Conservation (phyloP, 2,113 vertebrate genomes). For the Otolemur garnettii region DNA sequence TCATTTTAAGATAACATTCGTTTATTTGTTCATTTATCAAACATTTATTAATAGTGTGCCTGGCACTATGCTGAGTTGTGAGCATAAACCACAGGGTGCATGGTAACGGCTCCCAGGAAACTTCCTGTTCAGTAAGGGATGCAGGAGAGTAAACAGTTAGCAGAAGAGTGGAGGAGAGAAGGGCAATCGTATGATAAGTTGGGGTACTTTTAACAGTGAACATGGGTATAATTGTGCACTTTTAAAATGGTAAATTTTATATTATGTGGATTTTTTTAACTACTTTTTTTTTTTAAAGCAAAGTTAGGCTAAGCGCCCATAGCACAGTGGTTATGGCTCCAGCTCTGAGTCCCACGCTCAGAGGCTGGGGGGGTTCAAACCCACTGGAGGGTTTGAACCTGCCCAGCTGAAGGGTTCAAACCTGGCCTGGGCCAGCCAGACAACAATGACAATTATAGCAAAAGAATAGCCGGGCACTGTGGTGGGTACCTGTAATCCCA, state of each 20-base stretch:
- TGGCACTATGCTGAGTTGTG: background rate
- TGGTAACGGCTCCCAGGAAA: background rate
- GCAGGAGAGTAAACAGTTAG: background rate
- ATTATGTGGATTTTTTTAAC: background rate
- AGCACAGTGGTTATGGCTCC: too few species aligned
- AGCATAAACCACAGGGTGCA: background rate
- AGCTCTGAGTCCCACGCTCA: too few species aligned
- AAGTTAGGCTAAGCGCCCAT: too few species aligned
- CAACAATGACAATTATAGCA: too few species aligned
- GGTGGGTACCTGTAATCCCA: too few species aligned
- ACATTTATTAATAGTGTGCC: background rate
- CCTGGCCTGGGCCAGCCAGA: too few species aligned
- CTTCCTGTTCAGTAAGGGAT: background rate
- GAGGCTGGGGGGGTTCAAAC: too few species aligned
- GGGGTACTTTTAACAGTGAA: background rate
- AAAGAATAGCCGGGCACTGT: too few species aligned
- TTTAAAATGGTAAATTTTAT: background rate
- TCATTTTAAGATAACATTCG: constrained; percentile 12
- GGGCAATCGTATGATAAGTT: background rate
- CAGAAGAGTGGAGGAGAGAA: background rate
- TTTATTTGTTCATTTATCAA: constrained; percentile 18
- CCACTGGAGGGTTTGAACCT: too few species aligned
- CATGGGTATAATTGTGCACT: background rate
- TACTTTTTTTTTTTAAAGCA: too few species aligned
- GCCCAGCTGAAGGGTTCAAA: too few species aligned